Conservation (phyloP, 2,888 invertebrate species). For the Xanthostigma xanthostigma region DNA sequence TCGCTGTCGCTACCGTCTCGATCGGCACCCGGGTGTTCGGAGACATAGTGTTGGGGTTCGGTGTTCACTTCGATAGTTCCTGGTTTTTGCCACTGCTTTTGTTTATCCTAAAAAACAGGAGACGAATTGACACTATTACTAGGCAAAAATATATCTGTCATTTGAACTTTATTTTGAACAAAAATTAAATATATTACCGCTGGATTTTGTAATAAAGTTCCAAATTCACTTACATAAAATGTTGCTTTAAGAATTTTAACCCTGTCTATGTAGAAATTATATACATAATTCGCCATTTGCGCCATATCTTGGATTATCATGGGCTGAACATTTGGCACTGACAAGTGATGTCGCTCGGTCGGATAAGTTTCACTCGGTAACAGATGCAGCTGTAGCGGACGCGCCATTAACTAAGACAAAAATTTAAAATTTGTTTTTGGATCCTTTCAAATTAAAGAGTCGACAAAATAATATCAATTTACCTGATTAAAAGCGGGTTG, state of each 20-base stretch:
- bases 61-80: slow-evolving; percentile 36
- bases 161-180: no score
- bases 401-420: slow-evolving; percentile 51
- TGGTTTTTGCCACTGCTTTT: slow-evolving; percentile 43
- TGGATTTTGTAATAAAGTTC: not conserved
- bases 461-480: slow-evolving; percentile 13
- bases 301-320: slow-evolving; percentile 73
- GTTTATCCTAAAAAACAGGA: slow-evolving; percentile 24
- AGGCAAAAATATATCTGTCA: no score
- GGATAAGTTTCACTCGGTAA: slow-evolving; percentile 71
- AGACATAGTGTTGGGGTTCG: slow-evolving; percentile 40
- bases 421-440: not conserved
- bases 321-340: slow-evolving; percentile 30
- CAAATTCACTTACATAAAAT: slow-evolving; percentile 24
- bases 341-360: slow-evolving; percentile 38
- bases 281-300: slow-evolving; percentile 90
- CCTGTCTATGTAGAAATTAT: slow-evolving; percentile 73
- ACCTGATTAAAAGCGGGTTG: slow-evolving; percentile 89
- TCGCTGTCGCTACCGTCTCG: slow-evolving; percentile 42
- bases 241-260: slow-evolving; percentile 45
- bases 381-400: slow-evolving; percentile 67
- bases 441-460: not conserved
- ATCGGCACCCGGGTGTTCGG: slow-evolving; percentile 52
- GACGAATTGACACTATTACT: slow-evolving; percentile 1
- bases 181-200: no score